These are phyloP conservation scores for Discoglossus pictus DNA, from an alignment of 2,797 vertebrate species.

Conservation along the genomic window DNA sequence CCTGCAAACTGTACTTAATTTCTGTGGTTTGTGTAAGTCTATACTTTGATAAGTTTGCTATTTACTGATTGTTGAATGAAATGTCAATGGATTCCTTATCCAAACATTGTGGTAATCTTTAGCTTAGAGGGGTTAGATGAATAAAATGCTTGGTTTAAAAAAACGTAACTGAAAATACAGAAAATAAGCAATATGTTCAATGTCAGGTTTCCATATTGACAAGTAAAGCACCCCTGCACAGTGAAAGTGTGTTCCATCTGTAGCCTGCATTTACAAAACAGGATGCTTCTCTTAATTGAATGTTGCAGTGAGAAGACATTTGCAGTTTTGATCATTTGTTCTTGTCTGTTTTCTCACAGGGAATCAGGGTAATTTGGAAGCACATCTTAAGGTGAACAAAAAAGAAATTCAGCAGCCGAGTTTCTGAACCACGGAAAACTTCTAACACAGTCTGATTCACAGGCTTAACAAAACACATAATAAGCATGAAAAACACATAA, in stretches of 20 bases:
- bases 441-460: no score
- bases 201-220: slow-evolving; percentile 22
- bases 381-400: slow-evolving; percentile 7
- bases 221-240: slow-evolving; percentile 2
- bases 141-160: no score
- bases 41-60: no score
- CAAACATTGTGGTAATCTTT: no score
- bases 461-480: no score
- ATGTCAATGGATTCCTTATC: no score
- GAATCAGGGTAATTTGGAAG: slow-evolving; percentile 17
- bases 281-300: slow-evolving; percentile 36
- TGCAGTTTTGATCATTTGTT: slow-evolving; percentile 41
- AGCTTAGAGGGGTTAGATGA: no score
- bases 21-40: no score
- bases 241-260: slow-evolving; percentile 25
- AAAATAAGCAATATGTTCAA: slow-evolving; percentile 28
- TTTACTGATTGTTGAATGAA: no score
- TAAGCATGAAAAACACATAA: no score
- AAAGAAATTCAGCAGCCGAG: slow-evolving; percentile 5
- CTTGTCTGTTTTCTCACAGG: slow-evolving; percentile 36
- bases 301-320: slow-evolving; percentile 35
- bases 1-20: no score
- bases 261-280: slow-evolving; percentile 23
- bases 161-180: neutral
- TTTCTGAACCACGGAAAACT: neutral